Evolutionary conservation across 2,113 vertebrate species (phyloP).

Genomic region (Gymnobelideus leadbeateri): DNA sequence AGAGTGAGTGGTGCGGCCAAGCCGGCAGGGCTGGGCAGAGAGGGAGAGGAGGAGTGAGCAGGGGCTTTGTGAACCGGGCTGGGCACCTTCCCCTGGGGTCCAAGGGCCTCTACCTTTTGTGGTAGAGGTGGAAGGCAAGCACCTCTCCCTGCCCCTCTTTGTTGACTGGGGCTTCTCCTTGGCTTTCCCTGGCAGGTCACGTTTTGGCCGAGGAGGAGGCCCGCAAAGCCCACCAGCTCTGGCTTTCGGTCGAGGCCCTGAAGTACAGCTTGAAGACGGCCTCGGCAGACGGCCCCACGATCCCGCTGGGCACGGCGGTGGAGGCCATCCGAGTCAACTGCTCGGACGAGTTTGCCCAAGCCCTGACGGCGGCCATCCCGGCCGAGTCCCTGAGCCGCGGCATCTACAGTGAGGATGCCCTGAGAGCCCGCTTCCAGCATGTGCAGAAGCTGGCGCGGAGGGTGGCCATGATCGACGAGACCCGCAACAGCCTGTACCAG

Average conservation of each 20-base stretch:
- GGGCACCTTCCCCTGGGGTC: no score
- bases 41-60: not conserved
- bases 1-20: constrained; percentile 88
- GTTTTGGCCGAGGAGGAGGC: constrained; percentile 93
- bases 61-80: no score
- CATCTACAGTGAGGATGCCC: constrained; percentile 94
- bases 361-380: constrained; percentile 90
- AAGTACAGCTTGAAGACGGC: constrained; percentile 90
- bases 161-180: not conserved
- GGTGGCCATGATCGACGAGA: constrained; percentile 95
- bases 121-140: not conserved
- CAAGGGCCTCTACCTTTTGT: no score
- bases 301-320: constrained; percentile 89
- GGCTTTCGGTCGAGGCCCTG: constrained; percentile 95
- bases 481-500: constrained; percentile 95
- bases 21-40: not conserved
- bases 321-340: constrained; percentile 88
- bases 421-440: constrained; percentile 90
- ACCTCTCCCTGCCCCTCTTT: not conserved
- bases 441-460: constrained; percentile 91
- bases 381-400: constrained; percentile 91
- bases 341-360: constrained; percentile 88
- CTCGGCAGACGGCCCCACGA: constrained; percentile 84
- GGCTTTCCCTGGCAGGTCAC: constrained; percentile 86
- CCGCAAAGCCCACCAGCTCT: constrained; percentile 95